A percentile compares a stretch with the other conserved stretches of the same genome.
Evolutionary conservation across 1,140 invertebrate genomes (phyloP).

Genomic region (Apis laboriosa): DNA sequence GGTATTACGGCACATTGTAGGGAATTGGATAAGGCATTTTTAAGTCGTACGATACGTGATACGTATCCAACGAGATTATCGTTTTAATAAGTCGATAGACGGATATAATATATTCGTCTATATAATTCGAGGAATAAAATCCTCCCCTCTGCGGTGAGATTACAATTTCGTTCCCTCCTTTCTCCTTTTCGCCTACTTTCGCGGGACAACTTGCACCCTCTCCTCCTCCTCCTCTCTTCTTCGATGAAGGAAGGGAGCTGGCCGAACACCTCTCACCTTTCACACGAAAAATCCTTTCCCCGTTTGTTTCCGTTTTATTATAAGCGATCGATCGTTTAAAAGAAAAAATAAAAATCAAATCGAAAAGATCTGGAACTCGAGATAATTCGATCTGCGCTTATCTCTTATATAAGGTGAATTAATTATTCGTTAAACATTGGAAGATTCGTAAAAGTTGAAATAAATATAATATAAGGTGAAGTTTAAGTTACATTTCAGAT

Average conservation of each 20-base stretch:
- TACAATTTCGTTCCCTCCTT: no score
- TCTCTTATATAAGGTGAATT: no score
- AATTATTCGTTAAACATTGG: no score
- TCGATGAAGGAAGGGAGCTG: neutral
- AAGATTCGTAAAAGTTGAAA: no score
- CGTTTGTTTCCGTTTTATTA: neutral
- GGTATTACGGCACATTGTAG: slow-evolving; percentile 49
- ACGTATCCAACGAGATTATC: slow-evolving; percentile 1
- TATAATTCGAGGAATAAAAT: no score
- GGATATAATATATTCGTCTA: no score
- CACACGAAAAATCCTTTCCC: slow-evolving; percentile 13
- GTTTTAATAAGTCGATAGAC: neutral
- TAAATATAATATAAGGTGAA: no score
- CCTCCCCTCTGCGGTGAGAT: no score
- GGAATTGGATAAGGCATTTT: slow-evolving; percentile 42
- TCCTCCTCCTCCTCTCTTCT: neutral
- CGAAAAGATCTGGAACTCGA: neutral
- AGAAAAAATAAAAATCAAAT: neutral
- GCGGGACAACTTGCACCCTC: slow-evolving; percentile 40
- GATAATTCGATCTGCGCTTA: no score
- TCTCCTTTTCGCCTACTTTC: slow-evolving; percentile 61
- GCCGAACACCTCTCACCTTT: neutral
- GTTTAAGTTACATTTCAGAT: no score
- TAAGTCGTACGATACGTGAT: neutral
- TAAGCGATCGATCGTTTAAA: no score